These are phyloP conservation scores for Branchipolynoe longqiensis DNA, from an alignment of 2,888 invertebrate genomes.

Conservation along the genomic window DNA sequence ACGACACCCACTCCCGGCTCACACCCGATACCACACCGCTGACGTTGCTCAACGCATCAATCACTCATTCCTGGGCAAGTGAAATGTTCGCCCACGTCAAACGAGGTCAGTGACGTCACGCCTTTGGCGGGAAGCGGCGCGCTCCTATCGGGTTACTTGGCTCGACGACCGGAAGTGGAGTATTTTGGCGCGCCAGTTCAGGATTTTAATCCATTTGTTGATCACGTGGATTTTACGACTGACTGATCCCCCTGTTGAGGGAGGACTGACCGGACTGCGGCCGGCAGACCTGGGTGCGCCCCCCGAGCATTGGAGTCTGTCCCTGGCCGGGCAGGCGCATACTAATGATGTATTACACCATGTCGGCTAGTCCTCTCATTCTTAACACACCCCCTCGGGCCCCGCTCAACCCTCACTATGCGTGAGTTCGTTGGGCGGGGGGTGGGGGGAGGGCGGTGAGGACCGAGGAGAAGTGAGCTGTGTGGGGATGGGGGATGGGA, in stretches of 20 bases:
- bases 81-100: neutral
- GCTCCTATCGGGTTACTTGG: too few species aligned
- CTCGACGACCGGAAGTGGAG: neutral
- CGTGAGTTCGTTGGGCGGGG: too few species aligned
- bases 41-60: neutral
- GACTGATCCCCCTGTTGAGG: slow-evolving; percentile 20
- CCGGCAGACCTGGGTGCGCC: neutral
- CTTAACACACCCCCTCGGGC: neutral
- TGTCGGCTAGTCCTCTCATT: neutral
- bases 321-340: neutral
- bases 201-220: slow-evolving; percentile 52
- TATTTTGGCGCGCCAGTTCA: neutral
- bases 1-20: too few species aligned
- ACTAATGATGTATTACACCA: slow-evolving; percentile 5
- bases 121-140: neutral
- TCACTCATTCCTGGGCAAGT: neutral
- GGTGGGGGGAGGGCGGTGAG: too few species aligned
- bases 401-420: neutral
- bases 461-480: too few species aligned
- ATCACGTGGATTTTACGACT: slow-evolving; percentile 44
- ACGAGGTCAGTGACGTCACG: neutral
- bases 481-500: too few species aligned
- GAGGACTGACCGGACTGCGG: slow-evolving; percentile 18
- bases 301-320: neutral
- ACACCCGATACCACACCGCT: too few species aligned